phyloP scores from a whole-genome alignment of 2,888 invertebrate species.

The Apamea anceps region DNA sequence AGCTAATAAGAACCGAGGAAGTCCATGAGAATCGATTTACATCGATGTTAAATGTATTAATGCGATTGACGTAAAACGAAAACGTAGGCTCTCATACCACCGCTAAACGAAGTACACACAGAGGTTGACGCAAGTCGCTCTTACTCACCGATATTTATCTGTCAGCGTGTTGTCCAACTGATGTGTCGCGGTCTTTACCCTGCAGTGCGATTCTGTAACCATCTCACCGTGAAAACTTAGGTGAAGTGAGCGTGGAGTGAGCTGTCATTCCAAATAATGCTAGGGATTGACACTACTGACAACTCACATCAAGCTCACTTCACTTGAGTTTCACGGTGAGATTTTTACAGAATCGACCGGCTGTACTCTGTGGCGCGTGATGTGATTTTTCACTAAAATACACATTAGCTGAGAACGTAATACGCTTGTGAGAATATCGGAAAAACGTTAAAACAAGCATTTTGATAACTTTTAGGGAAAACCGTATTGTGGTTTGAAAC shows the following conservation, averaged over 20 bases:
- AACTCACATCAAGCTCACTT: too few relatives aligned
- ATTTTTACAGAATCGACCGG: too few relatives aligned
- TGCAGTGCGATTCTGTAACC: too few relatives aligned
- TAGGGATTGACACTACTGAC: too few relatives aligned
- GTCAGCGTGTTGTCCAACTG: slow-evolving; percentile 67
- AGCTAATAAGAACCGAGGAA: slow-evolving; percentile 39
- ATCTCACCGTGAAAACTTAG: too few relatives aligned
- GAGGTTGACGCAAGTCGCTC: slow-evolving; percentile 80
- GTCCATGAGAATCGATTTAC: slow-evolving; percentile 75
- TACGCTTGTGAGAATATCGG: background rate
- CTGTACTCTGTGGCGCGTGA: slow-evolving; percentile 62
- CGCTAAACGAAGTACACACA: slow-evolving; percentile 82
- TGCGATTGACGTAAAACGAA: slow-evolving; percentile 78
- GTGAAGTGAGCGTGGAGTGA: too few relatives aligned
- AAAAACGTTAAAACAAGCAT: slow-evolving; percentile 8
- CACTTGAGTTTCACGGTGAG: too few relatives aligned
- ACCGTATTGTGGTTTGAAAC: background rate
- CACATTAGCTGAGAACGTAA: slow-evolving; percentile 48
- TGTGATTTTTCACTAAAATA: slow-evolving; percentile 54
- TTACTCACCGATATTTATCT: slow-evolving; percentile 64
- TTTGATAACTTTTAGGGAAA: slow-evolving; percentile 8
- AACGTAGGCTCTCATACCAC: slow-evolving; percentile 76
- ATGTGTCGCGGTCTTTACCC: slow-evolving; percentile 66
- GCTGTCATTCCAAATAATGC: too few relatives aligned
- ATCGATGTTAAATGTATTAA: slow-evolving; percentile 75